A percentile compares a stretch with the other conserved stretches of the same genome.
Conservation (phyloP, 2,888 invertebrate species). For the Melitaea athalia region DNA sequence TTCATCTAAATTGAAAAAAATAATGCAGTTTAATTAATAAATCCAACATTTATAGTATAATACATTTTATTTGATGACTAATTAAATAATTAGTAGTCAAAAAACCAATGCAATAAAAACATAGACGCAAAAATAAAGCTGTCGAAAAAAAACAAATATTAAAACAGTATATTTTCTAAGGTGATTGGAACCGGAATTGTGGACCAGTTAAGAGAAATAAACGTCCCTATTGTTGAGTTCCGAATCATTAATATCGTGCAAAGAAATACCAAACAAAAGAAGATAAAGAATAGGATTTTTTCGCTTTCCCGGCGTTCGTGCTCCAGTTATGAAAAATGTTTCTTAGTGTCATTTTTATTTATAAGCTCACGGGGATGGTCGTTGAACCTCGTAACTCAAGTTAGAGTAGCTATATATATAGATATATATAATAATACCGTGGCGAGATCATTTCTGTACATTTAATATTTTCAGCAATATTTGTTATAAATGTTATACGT, state of each 20-base stretch:
- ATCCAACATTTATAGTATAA: no score
- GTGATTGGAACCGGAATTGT: conserved; percentile 44
- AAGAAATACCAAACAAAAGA: conserved; percentile 48
- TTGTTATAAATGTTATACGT: no score
- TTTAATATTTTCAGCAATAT: no score
- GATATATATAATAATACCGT: no score
- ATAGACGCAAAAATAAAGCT: conserved; percentile 15
- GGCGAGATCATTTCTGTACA: no score
- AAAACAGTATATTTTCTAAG: conserved; percentile 33
- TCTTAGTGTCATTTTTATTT: conserved; percentile 36
- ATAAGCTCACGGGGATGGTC: conserved; percentile 28
- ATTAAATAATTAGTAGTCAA: no score
- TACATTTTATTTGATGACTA: no score
- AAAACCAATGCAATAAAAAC: background rate
- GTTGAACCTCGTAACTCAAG: conserved; percentile 22
- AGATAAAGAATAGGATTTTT: conserved; percentile 46
- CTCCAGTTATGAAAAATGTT: conserved; percentile 39
- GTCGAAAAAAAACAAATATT: conserved; percentile 18
- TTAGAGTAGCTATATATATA: no score
- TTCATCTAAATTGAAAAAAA: no score
- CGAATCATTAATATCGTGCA: conserved; percentile 60
- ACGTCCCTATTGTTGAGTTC: conserved; percentile 54
- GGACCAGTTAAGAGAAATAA: conserved; percentile 55
- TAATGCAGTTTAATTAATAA: no score
- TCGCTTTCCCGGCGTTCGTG: conserved; percentile 35